Base-by-base conservation (phyloP, 1,140 invertebrate genomes). In the Stratiolaelaps scimitus region DNA sequence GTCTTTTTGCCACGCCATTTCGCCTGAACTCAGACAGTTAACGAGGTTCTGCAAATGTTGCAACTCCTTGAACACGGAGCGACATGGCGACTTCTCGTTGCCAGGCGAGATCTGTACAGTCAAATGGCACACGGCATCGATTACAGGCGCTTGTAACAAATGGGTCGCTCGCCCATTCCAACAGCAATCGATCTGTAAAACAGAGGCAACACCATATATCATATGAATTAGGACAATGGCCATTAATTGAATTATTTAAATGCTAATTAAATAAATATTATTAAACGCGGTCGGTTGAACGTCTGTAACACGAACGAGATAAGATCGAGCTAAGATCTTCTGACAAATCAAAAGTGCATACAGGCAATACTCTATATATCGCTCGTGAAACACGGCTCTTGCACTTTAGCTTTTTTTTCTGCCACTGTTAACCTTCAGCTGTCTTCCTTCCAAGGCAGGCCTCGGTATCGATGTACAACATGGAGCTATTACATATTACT, bases 41-140 rank as follows among this genome's bases (percentile, higher is more conserved):
- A 60, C 53, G 13, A 60, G 53, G 26, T 60, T 60, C 34, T 60
- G 53, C 53, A 60, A 20, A 23, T 60, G 53, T 2, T 29, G 26
- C 4, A 60, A 10, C 26, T 60, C 53, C 34, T 60, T 60, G 23
- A 29, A 60, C n/a, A 60, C 26, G 15, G 53, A 60, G 0, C 53
- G 53, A 60, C 53, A 60, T 34, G 53, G 53, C 23, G 53, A 60
- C 34, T 60, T 60, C 53, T 60, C 53, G 53, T 60, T 60, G 15
- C 53, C 53, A 1, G 53, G 53, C 17, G 53, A 60, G 26, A 60
- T 60, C 53, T 60, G 53, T 17, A 60, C 53, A 1, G 53, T 60
- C 53, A 60, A 26, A 26, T 60, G 53, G 53, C 53, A 60, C 17
- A 60, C 53, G 26, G 53, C 53, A 34, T 60, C 53, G 20, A 60